A percentile compares a stretch with the other conserved stretches of the same genome.
Evolutionary conservation across 2,888 invertebrate genomes (phyloP).

Genomic region (Dryadula phaetusa): DNA sequence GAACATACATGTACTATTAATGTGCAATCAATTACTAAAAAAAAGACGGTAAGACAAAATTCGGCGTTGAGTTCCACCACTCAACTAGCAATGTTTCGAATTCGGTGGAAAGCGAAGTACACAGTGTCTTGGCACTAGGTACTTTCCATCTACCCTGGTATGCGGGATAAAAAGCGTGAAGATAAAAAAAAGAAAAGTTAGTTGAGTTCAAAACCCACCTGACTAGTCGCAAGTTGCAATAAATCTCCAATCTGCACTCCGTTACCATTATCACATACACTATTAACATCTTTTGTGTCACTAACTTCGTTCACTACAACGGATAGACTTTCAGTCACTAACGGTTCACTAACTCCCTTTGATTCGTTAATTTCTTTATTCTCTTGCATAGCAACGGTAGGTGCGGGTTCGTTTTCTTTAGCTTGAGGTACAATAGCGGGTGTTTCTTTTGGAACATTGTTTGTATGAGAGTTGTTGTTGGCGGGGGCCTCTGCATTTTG

Average conservation of each 20-base stretch:
- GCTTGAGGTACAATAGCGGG: slow-evolving; percentile 23
- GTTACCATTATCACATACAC: slow-evolving; percentile 63
- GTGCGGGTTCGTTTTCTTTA: slow-evolving; percentile 7
- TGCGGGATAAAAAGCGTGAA: too few relatives aligned
- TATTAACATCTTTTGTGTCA: slow-evolving; percentile 23
- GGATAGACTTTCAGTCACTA: slow-evolving; percentile 30
- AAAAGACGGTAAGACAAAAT: too few relatives aligned
- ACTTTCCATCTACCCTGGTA: too few relatives aligned
- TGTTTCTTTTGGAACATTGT: slow-evolving; percentile 5
- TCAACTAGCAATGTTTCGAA: too few relatives aligned
- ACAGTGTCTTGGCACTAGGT: too few relatives aligned
- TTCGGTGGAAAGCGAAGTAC: too few relatives aligned
- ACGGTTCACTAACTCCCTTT: slow-evolving; percentile 18
- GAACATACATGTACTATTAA: too few relatives aligned
- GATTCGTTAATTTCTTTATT: slow-evolving; percentile 15
- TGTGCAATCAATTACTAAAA: too few relatives aligned
- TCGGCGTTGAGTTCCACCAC: too few relatives aligned
- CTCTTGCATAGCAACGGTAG: slow-evolving; percentile 28
- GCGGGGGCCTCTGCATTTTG: slow-evolving; percentile 35
- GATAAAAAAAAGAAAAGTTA: too few relatives aligned
- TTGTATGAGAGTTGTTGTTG: slow-evolving; percentile 28
- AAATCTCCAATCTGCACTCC: slow-evolving; percentile 58
- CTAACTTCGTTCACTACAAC: slow-evolving; percentile 30
- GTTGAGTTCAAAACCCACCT: slow-evolving; percentile 54
- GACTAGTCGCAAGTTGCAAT: slow-evolving; percentile 60